phyloP scores from a whole-genome alignment of 2,888 invertebrate genomes.

The Spisula solida region DNA sequence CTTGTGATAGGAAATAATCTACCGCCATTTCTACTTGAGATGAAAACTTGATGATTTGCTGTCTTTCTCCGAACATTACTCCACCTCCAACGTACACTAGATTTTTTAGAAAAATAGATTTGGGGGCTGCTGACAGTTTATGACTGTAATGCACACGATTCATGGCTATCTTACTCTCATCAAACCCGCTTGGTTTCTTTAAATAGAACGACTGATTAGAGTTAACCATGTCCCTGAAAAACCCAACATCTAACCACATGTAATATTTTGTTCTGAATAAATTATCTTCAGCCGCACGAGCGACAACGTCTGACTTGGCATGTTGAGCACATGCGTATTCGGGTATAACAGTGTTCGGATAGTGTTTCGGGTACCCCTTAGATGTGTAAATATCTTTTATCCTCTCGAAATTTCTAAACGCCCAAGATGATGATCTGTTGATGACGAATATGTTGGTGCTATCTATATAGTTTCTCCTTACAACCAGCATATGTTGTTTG shows the following conservation, averaged over 20 bases:
- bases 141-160: slow-evolving; percentile 22
- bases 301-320: slow-evolving; percentile 75
- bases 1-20: slow-evolving; percentile 54
- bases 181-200: slow-evolving; percentile 27
- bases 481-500: slow-evolving; percentile 43
- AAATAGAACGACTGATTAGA: slow-evolving; percentile 63
- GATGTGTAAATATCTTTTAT: slow-evolving; percentile 65
- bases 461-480: slow-evolving; percentile 45
- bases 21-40: slow-evolving; percentile 59
- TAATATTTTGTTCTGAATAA: slow-evolving; percentile 70
- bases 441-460: slow-evolving; percentile 66
- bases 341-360: slow-evolving; percentile 77
- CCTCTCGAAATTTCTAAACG: slow-evolving; percentile 66
- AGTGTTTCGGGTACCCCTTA: slow-evolving; percentile 73
- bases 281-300: slow-evolving; percentile 60
- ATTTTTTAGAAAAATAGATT: slow-evolving; percentile 65
- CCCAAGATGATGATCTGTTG: slow-evolving; percentile 67
- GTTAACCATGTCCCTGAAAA: slow-evolving; percentile 66
- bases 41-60: slow-evolving; percentile 51
- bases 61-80: slow-evolving; percentile 57
- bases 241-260: slow-evolving; percentile 79
- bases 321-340: slow-evolving; percentile 76
- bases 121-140: slow-evolving; percentile 26
- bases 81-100: slow-evolving; percentile 71
- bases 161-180: slow-evolving; percentile 56